Evolutionary conservation across 2,113 vertebrate species (phyloP), one percentile per base, ranked within the genome.

Genomic region (Cisticola juncidis): DNA sequence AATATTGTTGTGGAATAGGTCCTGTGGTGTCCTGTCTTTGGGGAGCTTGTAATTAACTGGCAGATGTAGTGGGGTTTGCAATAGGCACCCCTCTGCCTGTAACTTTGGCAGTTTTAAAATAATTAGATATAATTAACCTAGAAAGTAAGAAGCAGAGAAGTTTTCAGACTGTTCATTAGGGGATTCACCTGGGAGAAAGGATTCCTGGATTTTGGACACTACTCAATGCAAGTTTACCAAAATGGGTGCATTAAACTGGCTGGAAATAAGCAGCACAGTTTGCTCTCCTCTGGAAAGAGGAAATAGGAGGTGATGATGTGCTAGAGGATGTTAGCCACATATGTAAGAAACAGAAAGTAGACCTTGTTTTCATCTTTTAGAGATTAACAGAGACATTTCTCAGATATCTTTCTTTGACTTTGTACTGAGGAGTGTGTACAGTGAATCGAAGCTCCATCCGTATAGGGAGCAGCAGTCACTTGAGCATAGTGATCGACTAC

Each of bases 401-500:
- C 26, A 89, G 64, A 86, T 71, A 22, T 78, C 31, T 82, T 80
- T 53, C 54, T 85, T 38, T 73, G 54, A 83, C 54, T 95, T 95
- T 68, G 33, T 60, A 72, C 24, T 65, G 65, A 77, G 47, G 66
- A 69, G 5, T n/a, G 35, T 33, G 17, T 65, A 61, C 40, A 81
- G 44, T 3, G 11, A 89, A 64, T 62, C 47, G 40, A 71, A 58
- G 21, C 56, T 61, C 44, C 50, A 62, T n/a, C 31, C 50, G 51
- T 60, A 56, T 2, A 51, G 56, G 70, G 42, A 77, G 50, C 54
- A 73, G 44, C 0, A 1, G 92, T 88, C 84, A 29, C 85, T 86
- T 58, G 90, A 97, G 93, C 85, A 88, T 78, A 92, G 56, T 81
- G 79, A 91, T 65, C 57, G 79, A 9, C 72, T 79, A 76, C 77